Evolutionary conservation across 35 echinoderm and acorn worm species (phyloP).

Genomic region (Eucidaris tribuloides): DNA sequence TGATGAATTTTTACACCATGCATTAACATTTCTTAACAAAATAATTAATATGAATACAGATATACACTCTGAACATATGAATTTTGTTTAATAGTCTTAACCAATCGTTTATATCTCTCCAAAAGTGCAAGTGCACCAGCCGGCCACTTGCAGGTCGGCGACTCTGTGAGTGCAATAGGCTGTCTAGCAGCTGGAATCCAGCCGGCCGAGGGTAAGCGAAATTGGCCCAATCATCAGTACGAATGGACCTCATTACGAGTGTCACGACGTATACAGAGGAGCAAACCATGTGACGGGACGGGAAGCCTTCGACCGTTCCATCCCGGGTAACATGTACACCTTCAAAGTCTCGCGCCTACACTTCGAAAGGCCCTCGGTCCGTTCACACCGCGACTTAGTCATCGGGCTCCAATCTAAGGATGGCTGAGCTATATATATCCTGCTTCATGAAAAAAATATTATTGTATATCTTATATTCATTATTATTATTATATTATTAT

Average conservation of each 20-base stretch:
- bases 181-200: constrained; percentile 16
- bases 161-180: neutral
- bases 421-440: neutral
- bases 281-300: constrained; percentile 10
- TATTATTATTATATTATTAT: neutral
- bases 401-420: neutral
- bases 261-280: neutral
- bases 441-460: neutral
- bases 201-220: neutral
- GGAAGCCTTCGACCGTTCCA: neutral
- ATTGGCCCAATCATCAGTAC: constrained; percentile 47
- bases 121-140: constrained; percentile 45
- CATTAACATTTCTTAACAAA: no score
- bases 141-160: neutral
- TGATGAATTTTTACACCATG: no score
- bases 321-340: constrained; percentile 4
- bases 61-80: no score
- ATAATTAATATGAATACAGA: no score
- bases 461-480: neutral
- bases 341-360: constrained; percentile 63
- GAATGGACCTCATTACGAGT: constrained; percentile 16
- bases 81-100: no score
- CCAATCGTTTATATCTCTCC: no score
- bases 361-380: constrained; percentile 41
- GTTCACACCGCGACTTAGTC: constrained; percentile 1